Evolutionary conservation across 2,888 invertebrate species (phyloP).

Genomic region (Melanophora roralis): DNA sequence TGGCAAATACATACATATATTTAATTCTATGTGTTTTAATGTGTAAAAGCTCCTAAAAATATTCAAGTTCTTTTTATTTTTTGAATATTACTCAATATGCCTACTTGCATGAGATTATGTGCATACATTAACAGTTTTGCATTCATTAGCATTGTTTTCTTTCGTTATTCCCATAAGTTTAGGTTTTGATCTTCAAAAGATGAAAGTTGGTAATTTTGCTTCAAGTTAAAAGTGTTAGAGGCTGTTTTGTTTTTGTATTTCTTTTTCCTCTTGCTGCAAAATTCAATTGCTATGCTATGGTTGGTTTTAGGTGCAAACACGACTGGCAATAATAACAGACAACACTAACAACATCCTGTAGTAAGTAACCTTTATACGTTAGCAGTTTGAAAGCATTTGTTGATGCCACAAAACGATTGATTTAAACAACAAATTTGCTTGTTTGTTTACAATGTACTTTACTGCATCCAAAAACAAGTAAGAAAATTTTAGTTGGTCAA

Average conservation of each 20-base stretch:
- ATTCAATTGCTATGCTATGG: slow-evolving; percentile 13
- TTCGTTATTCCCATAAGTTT: slow-evolving; percentile 4
- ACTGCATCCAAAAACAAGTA: too few relatives aligned
- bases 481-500: too few relatives aligned
- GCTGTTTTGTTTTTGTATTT: neutral
- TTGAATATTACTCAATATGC: neutral
- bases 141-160: slow-evolving; percentile 15
- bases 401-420: slow-evolving; percentile 39
- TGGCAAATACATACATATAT: neutral
- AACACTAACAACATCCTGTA: slow-evolving; percentile 21
- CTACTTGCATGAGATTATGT: slow-evolving; percentile 39
- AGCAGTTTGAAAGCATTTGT: slow-evolving; percentile 4
- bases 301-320: slow-evolving; percentile 27
- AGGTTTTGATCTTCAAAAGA: slow-evolving; percentile 53
- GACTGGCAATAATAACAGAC: neutral
- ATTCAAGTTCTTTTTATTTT: neutral
- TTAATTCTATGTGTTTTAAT: neutral
- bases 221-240: slow-evolving; percentile 44
- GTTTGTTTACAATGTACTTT: too few relatives aligned
- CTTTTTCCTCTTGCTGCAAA: neutral
- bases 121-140: slow-evolving; percentile 57
- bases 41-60: slow-evolving; percentile 6
- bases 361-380: slow-evolving; percentile 27
- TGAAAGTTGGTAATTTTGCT: slow-evolving; percentile 54
- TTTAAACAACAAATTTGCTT: slow-evolving; percentile 2